Percentiles rank a stretch among this genome's conserved stretches.
phyloP scores from a whole-genome alignment of 2,113 vertebrate species.

The Sylvia atricapilla region DNA sequence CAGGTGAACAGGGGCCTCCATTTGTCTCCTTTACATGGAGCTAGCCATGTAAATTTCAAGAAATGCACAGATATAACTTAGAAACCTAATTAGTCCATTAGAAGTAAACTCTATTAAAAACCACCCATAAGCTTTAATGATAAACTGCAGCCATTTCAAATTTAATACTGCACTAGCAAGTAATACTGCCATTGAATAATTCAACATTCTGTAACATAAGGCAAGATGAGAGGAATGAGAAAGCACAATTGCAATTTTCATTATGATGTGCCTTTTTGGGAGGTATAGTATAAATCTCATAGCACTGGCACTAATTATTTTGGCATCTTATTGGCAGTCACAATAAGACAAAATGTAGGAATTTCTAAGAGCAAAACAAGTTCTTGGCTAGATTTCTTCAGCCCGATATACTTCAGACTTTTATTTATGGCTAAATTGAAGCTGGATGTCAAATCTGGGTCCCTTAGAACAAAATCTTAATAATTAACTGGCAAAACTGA shows the following conservation, averaged over 20 bases:
- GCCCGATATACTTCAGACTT: slow-evolving; percentile 52
- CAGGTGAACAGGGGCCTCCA: slow-evolving; percentile 14
- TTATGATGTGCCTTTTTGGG: slow-evolving; percentile 64
- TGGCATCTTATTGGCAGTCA: slow-evolving; percentile 72
- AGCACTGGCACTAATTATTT: slow-evolving; percentile 73
- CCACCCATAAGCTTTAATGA: slow-evolving; percentile 53
- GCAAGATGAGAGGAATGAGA: slow-evolving; percentile 33
- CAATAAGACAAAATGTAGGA: slow-evolving; percentile 58
- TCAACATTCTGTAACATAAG: slow-evolving; percentile 59
- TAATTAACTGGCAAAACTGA: slow-evolving; percentile 99
- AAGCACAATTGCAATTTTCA: slow-evolving; percentile 68
- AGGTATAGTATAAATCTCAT: slow-evolving; percentile 50
- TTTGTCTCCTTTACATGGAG: slow-evolving; percentile 25
- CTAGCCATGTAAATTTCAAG: slow-evolving; percentile 58
- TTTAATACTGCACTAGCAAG: slow-evolving; percentile 56
- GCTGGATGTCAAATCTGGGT: slow-evolving; percentile 88
- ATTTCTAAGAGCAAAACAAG: slow-evolving; percentile 60
- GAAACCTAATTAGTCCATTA: slow-evolving; percentile 74
- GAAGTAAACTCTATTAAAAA: slow-evolving; percentile 66
- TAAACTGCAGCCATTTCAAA: slow-evolving; percentile 69
- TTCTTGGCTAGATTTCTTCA: slow-evolving; percentile 69
- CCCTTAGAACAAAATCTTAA: slow-evolving; percentile 96
- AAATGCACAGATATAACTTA: slow-evolving; percentile 55
- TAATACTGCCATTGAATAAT: slow-evolving; percentile 65
- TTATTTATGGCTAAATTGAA: slow-evolving; percentile 85